Base-by-base conservation (phyloP, 2,888 invertebrate species). In the Drosophila fungiperda region DNA sequence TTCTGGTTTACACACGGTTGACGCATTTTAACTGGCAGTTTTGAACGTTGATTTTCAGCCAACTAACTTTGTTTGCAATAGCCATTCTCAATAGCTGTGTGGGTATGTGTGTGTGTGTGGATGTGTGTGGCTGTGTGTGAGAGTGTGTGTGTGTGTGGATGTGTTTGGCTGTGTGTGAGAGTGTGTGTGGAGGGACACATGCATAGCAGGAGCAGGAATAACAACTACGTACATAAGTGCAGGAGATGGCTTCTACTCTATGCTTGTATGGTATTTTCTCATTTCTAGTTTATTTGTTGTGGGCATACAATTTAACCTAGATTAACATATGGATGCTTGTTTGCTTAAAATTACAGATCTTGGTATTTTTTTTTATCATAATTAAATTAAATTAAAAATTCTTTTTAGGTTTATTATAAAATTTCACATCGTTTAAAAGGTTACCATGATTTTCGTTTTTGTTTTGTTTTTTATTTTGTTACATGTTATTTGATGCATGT, bases 371-470 rank as follows among this genome's bases (percentile, higher is more conserved):
- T 57, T 0, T 70, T 60, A 69, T 72, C 55, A 48, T 71, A 86
- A 53, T 64, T 79, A 23, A 78, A 75, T 72, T 59, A 81, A 85
- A 85, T 78, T 63, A 83, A 83, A 84, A 89, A 73, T 58, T 77
- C 26, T 23, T 78, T 45, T 75, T 12, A 23, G 68, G 79, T 85
- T 85, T 89, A 87, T 87, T 89, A 73, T 82, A 69, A 89, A 81
- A 77, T 68, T 86, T 83, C 78, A 89, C 84, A 80, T 71, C 60
- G 59, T 54, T 76, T 60, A 61, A 76, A 80, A 80, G 53, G 53
- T 70, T 75, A 70, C 58, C 66, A 76, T 69, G 78, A 80, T 66
- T 57, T 55, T 59, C 54, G 55, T 71, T 64, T 67, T 62, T 36
- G 70, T 80, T 78, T 60, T 49, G 52, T 59, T 71, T 64, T 49